These are phyloP conservation scores for Oriolus oriolus DNA, from an alignment of 2,113 vertebrate species.

Conservation along the genomic window DNA sequence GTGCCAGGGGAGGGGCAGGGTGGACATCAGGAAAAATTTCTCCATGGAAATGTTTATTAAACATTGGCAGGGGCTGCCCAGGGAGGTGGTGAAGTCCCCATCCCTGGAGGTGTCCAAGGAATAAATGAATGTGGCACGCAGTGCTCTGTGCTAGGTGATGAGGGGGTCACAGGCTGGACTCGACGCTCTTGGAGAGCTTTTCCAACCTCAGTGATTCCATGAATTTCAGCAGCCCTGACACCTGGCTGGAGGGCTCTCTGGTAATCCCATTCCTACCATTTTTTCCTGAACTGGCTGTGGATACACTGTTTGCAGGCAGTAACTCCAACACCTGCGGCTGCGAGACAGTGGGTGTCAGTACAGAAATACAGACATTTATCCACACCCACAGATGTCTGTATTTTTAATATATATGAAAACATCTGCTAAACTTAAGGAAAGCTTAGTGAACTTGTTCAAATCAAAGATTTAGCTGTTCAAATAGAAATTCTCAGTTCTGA, in stretches of 20 bases:
- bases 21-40: background rate
- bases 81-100: background rate
- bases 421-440: background rate
- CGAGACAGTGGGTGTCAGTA: background rate
- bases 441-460: background rate
- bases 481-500: background rate
- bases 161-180: background rate
- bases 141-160: background rate
- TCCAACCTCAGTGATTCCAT: background rate
- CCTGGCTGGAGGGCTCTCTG: background rate
- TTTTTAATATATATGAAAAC: background rate
- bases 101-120: background rate
- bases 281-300: background rate
- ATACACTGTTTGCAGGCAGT: background rate
- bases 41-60: background rate
- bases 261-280: background rate
- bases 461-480: background rate
- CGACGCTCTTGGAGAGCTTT: accelerated
- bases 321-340: background rate
- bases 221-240: background rate
- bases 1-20: accelerated
- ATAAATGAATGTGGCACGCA: accelerated
- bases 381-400: background rate
- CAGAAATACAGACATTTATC: background rate
- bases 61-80: background rate